These are phyloP conservation scores for Macrotrachela quadricornifera DNA, from an alignment of 1,140 invertebrate genomes.

Conservation along the genomic window DNA sequence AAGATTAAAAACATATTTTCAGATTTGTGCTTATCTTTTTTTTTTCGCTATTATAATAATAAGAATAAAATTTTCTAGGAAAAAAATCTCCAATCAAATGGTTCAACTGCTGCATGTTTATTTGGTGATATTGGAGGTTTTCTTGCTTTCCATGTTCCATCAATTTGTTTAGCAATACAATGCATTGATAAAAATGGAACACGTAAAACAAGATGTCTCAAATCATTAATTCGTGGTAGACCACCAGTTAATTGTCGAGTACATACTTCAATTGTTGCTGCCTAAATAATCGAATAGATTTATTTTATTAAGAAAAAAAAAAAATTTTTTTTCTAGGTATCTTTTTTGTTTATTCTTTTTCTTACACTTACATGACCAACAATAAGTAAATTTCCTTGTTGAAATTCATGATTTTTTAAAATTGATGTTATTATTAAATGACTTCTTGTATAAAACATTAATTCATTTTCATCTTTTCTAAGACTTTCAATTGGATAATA, in stretches of 20 bases:
- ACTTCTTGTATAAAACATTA: not conserved
- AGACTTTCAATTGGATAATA: not conserved
- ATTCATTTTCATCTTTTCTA: not conserved
- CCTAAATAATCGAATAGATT: not conserved
- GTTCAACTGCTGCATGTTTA: not conserved
- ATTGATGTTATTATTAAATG: too few relatives aligned
- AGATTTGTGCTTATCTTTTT: too few relatives aligned
- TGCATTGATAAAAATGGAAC: not conserved
- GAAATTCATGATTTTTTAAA: too few relatives aligned
- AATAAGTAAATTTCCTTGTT: too few relatives aligned
- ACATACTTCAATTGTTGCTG: not conserved
- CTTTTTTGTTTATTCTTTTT: too few relatives aligned
- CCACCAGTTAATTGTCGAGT: not conserved
- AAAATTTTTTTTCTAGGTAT: not conserved
- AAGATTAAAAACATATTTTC: too few relatives aligned
- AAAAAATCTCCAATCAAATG: not conserved
- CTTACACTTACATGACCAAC: too few relatives aligned
- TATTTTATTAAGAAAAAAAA: not conserved
- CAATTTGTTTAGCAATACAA: not conserved
- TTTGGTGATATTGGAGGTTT: not conserved
- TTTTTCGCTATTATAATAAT: too few relatives aligned
- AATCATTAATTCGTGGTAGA: not conserved
- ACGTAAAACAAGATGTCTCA: not conserved
- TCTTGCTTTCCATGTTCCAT: not conserved
- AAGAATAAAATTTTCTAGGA: too few relatives aligned